Base-by-base conservation (phyloP, 2,888 invertebrate species). In the Philopedon plagiatum region DNA sequence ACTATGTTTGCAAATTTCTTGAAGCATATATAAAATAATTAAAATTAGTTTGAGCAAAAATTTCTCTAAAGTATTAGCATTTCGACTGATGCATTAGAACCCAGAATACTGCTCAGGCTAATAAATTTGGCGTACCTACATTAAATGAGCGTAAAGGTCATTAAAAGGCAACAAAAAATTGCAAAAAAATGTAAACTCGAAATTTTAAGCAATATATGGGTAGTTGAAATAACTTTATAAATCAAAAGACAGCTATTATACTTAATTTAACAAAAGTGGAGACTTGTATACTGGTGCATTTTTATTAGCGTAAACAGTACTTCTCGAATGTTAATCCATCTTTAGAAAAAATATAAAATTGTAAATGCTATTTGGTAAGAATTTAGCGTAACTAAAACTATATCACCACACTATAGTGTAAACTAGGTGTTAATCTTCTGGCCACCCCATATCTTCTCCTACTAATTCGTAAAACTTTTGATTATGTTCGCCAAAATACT, bases 371-470 rank as follows among this genome's bases (percentile, higher is more conserved):
- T 11, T 26, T 49, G 13, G 7, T 26, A 54, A 54, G 4, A n/a
- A 29, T 29, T 29, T 18, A 15, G 18, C 21, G 9, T 29, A 51
- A 26, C 18, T 29, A 29, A 18, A 29, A 13, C 49, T 49, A 26
- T 5, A 49, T 23, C 23, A 49, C 21, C 51, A 54, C 51, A 29
- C 51, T 51, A 51, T 15, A 54, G 29, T 29, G 29, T 54, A 29
- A 54, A 54, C 9, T 29, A 39, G 26, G 18, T 62, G 77, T 85
- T 89, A 95, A 85, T 95, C 94, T 85, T 95, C 95, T 57, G 96
- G 95, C 98, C 98, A 98, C 74, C 94, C 94, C 77, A 98, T 91
- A 85, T 95, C 94, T 84, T 95, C 94, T 2, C 96, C 95, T n/a
- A 97, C 92, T 78, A 97, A 90, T 80, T 96, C 94, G 86, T 96